A percentile compares a stretch with the other conserved stretches of the same genome.
Evolutionary conservation across 2,888 invertebrate genomes (phyloP).

Genomic region (Marasmarcha lunaedactyla): DNA sequence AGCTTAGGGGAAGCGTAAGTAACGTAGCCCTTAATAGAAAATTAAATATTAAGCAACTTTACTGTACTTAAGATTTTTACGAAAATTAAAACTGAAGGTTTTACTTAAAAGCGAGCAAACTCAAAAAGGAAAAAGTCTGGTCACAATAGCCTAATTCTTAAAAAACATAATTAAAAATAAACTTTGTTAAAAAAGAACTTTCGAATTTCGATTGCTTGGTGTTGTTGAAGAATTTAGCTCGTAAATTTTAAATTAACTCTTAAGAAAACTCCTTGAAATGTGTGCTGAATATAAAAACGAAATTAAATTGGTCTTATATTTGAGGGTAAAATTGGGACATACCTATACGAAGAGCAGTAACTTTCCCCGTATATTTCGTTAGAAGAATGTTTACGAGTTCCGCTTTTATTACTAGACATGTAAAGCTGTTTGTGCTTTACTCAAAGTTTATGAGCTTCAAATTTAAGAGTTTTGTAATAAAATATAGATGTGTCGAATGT

Average conservation of each 20-base stretch:
- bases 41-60: constrained; percentile 62
- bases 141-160: too few relatives aligned
- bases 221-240: too few relatives aligned
- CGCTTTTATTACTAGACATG: constrained; percentile 42
- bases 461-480: constrained; percentile 34
- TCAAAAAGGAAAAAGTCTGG: too few relatives aligned
- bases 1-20: constrained; percentile 28
- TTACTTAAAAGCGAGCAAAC: background rate
- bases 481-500: background rate
- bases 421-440: constrained; percentile 40
- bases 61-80: constrained; percentile 49
- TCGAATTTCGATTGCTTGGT: too few relatives aligned
- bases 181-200: too few relatives aligned
- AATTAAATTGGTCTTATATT: too few relatives aligned
- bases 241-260: too few relatives aligned
- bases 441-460: constrained; percentile 32
- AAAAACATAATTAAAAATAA: too few relatives aligned
- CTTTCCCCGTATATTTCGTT: too few relatives aligned
- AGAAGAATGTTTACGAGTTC: constrained; percentile 40
- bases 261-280: background rate
- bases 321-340: constrained; percentile 2
- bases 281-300: too few relatives aligned
- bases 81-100: constrained; percentile 43
- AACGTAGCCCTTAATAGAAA: constrained; percentile 40
- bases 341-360: too few relatives aligned